A percentile compares a stretch with the other conserved stretches of the same genome.
Conservation (phyloP, 2,797 vertebrate species). For the Ctenochaetus hawaiiensis region DNA sequence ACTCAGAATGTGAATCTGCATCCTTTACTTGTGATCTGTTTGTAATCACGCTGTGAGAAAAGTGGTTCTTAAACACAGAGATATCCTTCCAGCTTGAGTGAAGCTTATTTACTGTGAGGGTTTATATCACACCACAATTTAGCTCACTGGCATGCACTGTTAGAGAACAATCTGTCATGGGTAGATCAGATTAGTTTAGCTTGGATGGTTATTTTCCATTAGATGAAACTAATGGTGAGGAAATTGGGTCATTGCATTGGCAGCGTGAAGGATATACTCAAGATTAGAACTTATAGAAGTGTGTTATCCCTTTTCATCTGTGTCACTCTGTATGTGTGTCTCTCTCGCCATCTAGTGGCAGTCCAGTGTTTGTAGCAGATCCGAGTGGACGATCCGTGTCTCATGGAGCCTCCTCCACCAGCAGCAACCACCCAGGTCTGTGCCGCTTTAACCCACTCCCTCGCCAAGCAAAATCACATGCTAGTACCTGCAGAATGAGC, state of each 20-base stretch:
- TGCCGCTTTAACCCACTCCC: neutral
- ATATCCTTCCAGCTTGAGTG: neutral
- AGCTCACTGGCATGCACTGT: neutral
- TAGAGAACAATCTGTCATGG: constrained; percentile 31
- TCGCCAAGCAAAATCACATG: neutral
- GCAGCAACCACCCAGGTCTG: constrained; percentile 72
- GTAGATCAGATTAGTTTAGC: constrained; percentile 41
- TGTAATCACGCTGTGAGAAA: neutral
- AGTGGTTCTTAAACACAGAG: neutral
- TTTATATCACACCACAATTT: constrained; percentile 21
- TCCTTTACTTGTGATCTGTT: constrained; percentile 6
- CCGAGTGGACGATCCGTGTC: constrained; percentile 34
- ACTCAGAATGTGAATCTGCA: neutral
- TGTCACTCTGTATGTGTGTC: constrained; percentile 32
- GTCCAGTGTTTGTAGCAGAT: constrained; percentile 56
- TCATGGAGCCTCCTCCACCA: constrained; percentile 40
- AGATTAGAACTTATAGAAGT: constrained; percentile 26
- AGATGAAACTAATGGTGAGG: constrained; percentile 29
- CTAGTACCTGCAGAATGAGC: neutral
- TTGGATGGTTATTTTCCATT: constrained; percentile 31
- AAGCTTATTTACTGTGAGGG: constrained; percentile 4
- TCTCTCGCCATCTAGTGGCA: constrained; percentile 80
- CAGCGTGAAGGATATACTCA: constrained; percentile 44
- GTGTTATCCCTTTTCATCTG: neutral
- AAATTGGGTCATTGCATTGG: constrained; percentile 33